Evolutionary conservation across 1,140 invertebrate genomes (phyloP).

Genomic region (Bilobella aurantiaca): DNA sequence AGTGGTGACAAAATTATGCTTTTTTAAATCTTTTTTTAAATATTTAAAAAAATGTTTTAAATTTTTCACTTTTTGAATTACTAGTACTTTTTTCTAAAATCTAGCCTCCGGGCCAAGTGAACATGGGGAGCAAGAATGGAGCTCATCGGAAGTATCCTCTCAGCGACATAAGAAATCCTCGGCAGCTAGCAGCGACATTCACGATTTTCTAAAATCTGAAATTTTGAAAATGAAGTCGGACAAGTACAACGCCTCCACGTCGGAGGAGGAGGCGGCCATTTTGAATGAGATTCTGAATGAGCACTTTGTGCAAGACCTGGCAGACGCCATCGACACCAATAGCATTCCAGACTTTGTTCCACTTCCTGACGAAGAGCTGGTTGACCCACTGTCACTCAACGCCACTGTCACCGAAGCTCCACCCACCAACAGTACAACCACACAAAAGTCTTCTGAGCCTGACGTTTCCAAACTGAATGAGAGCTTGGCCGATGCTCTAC

Average conservation of each 20-base stretch:
- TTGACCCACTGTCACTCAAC: background rate
- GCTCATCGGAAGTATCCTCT: no score
- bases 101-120: no score
- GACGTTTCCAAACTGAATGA: no score
- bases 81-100: no score
- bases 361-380: background rate
- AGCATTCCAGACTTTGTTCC: background rate
- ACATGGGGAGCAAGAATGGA: no score
- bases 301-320: background rate
- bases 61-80: no score
- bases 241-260: background rate
- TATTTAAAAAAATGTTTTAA: no score
- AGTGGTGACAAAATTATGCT: no score
- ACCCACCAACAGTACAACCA: background rate
- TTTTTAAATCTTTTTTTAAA: no score
- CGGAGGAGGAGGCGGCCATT: background rate
- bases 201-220: background rate
- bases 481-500: no score
- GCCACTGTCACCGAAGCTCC: background rate
- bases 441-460: background rate
- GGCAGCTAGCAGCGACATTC: background rate
- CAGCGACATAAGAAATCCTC: no score
- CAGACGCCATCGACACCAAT: background rate
- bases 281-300: background rate
- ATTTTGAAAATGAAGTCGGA: background rate